Evolutionary conservation across 2,797 vertebrate species (phyloP).

Genomic region (Darevskia nairensis): DNA sequence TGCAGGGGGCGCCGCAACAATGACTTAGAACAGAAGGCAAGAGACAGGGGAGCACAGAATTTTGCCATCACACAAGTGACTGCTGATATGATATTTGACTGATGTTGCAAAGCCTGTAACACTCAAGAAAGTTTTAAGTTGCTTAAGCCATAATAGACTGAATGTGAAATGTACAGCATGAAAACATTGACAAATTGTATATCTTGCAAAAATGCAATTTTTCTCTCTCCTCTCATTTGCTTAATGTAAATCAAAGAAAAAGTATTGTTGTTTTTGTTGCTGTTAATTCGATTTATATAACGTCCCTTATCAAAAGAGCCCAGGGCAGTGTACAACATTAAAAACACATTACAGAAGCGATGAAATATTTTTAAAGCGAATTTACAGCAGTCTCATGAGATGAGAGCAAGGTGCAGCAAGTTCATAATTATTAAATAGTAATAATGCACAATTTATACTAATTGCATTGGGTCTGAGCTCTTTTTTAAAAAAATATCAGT

Average conservation of each 20-base stretch:
- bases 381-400: constrained; percentile 11
- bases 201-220: not conserved
- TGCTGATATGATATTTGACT: not conserved
- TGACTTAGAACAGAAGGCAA: too few species aligned
- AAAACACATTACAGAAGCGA: too few species aligned
- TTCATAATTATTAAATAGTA: not conserved
- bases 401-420: not conserved
- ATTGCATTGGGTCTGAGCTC: constrained; percentile 43
- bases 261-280: not conserved
- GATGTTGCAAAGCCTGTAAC: constrained; percentile 8
- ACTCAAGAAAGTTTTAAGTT: not conserved
- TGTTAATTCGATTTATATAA: too few species aligned
- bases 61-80: not conserved
- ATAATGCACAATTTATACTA: constrained; percentile 47
- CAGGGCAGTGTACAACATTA: too few species aligned
- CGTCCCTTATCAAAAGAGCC: too few species aligned
- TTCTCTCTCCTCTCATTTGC: constrained; percentile 1
- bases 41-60: too few species aligned
- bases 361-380: not conserved
- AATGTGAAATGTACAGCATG: not conserved
- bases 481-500: constrained; percentile 36
- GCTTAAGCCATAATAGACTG: not conserved
- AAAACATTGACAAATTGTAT: constrained; percentile 10
- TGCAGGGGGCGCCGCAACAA: too few species aligned
- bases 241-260: constrained; percentile 17